Evolutionary conservation across 1,140 invertebrate genomes (phyloP).

Genomic region (Acyrthosiphon pisum): DNA sequence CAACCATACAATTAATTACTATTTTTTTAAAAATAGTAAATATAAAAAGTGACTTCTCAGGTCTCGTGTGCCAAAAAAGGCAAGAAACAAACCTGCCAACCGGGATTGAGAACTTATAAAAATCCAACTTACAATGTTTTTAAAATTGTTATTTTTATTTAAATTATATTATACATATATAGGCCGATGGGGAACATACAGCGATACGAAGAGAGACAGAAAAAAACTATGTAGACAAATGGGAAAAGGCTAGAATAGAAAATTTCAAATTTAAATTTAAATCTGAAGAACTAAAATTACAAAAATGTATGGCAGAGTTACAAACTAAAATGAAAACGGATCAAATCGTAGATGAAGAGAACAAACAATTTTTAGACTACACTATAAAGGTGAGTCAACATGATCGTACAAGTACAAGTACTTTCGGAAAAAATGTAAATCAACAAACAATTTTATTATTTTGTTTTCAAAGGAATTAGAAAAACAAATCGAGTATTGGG

Average conservation of each 20-base stretch:
- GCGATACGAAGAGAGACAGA: conserved; percentile 18
- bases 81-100: background rate
- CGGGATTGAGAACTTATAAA: background rate
- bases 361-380: background rate
- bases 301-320: background rate
- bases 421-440: background rate
- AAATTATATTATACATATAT: background rate
- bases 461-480: conserved; percentile 46
- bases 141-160: background rate
- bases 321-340: background rate
- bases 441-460: background rate
- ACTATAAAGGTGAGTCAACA: conserved; percentile 14
- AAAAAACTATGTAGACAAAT: conserved; percentile 42
- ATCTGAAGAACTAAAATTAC: conserved; percentile 14
- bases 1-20: no score
- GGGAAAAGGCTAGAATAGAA: conserved; percentile 46
- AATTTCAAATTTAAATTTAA: conserved; percentile 29
- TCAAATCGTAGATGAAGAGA: background rate
- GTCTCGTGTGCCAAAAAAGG: background rate
- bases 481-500: conserved; percentile 58
- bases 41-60: background rate
- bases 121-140: background rate
- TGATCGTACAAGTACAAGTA: background rate
- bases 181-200: background rate
- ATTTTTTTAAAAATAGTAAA: background rate